Evolutionary conservation across 2,113 vertebrate genomes (phyloP).

Genomic region (Calyptomena viridis): DNA sequence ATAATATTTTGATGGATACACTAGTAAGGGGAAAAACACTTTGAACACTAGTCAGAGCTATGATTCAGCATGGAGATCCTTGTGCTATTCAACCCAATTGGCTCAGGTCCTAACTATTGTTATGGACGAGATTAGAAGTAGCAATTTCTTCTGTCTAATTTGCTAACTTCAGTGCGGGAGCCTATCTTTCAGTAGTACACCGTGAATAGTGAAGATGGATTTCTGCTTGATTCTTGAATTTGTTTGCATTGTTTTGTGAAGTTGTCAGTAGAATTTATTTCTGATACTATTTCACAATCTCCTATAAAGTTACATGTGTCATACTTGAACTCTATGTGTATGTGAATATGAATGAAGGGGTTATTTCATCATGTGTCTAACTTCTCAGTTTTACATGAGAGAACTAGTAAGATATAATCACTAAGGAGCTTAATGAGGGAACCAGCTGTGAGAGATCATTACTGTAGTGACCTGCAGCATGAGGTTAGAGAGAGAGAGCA

Average conservation of each 20-base stretch:
- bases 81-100: neutral
- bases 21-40: neutral
- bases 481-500: neutral
- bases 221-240: neutral
- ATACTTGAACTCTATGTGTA: neutral
- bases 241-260: neutral
- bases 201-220: neutral
- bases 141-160: neutral
- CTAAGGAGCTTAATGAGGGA: slow-evolving; percentile 27
- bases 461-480: slow-evolving; percentile 21
- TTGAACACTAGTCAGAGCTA: neutral
- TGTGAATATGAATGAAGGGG: neutral
- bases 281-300: neutral
- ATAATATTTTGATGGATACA: neutral
- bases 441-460: slow-evolving; percentile 46
- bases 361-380: slow-evolving; percentile 2
- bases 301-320: neutral
- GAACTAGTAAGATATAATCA: neutral
- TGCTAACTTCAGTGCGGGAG: neutral
- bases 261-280: neutral
- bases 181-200: neutral
- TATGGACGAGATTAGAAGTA: neutral
- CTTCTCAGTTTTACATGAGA: neutral
- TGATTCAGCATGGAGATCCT: neutral
- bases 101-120: neutral